Evolutionary conservation across 2,113 vertebrate species (phyloP), one percentile per base, ranked within the genome.

Genomic region (Agelaius tricolor): DNA sequence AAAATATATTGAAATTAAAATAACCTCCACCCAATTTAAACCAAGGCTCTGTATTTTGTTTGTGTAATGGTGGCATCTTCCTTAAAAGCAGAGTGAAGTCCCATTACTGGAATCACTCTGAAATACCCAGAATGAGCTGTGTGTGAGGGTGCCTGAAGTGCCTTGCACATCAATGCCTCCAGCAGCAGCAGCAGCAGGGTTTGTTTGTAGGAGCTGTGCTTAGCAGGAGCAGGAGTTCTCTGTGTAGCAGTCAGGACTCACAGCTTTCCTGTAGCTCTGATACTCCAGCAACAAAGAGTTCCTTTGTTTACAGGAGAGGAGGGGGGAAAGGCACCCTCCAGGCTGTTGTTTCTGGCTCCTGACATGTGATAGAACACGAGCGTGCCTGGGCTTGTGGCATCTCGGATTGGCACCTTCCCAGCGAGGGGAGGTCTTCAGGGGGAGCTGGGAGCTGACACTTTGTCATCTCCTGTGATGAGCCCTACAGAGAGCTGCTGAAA

Each of bases 331-430:
- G 44, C 83, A 54, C 68, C 79, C 96, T 89, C 68, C 72, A 49
- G 96, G 89, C 95, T 95, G 92, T 84, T 96, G 92, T 94, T 94
- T 78, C 44, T 93, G 16, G 75, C 87, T 72, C 11, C 88, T 94
- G 96, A 72, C 68, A 66, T 91, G 87, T 84, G 92, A 61, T 84
- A 52, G 75, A 86, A 84, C 85, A 94, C 3, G 17, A 88, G 87
- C 26, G 5, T 35, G 84, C 62, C 71, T 84, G 33, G 26, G 51
- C 85, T 67, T 1, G 30, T 80, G 54, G 65, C 54, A 47, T 57
- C 87, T 92, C 65, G 44, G 82, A 88, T 52, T 92, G 93, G 79
- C 88, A 77, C 49, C 83, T 39, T 35, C 24, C 6, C 63, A 37
- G 44, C 55, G 61, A 91, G 90, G 84, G 80, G 58, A 35, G 27